Percentiles rank a stretch among this genome's conserved stretches.
These are phyloP conservation scores for Tachuris rubrigastra DNA, from an alignment of 2,113 vertebrate species.

Conservation along the genomic window DNA sequence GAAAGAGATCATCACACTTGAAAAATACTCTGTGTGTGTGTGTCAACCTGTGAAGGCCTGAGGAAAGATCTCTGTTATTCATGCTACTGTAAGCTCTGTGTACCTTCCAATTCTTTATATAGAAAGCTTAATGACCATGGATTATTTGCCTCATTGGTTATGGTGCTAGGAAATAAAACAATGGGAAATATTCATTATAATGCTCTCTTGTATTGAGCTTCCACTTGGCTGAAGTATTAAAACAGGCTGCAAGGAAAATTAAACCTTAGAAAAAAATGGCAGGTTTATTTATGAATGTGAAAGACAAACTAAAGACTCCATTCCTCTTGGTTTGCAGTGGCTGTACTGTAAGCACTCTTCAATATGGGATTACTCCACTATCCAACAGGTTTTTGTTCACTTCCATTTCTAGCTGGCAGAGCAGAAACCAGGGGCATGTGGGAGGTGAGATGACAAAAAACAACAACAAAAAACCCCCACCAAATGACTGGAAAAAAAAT, in stretches of 20 bases:
- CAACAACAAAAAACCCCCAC: no score
- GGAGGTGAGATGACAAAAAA: neutral
- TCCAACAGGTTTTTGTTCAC: neutral
- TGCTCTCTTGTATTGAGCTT: conserved; percentile 57
- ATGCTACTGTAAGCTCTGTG: neutral
- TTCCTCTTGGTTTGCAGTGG: neutral
- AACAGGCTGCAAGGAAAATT: conserved; percentile 71
- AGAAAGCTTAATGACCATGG: conserved; percentile 71
- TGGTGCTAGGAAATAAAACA: conserved; percentile 68
- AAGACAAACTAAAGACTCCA: neutral
- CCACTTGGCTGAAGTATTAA: conserved; percentile 61
- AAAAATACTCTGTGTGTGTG: neutral
- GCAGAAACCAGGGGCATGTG: neutral
- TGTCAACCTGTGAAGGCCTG: conserved; percentile 42
- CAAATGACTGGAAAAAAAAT: neutral
- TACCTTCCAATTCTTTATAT: conserved; percentile 68
- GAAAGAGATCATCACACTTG: neutral
- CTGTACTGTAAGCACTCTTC: neutral
- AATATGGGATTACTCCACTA: neutral
- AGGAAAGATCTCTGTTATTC: conserved; percentile 43
- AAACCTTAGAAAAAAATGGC: conserved; percentile 31
- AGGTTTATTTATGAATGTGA: conserved; percentile 14
- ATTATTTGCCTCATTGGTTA: conserved; percentile 78
- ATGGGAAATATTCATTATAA: conserved; percentile 47
- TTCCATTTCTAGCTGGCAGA: neutral